These are phyloP conservation scores for Zaprionus lineosus DNA, from an alignment of 2,888 invertebrate genomes.

Conservation along the genomic window DNA sequence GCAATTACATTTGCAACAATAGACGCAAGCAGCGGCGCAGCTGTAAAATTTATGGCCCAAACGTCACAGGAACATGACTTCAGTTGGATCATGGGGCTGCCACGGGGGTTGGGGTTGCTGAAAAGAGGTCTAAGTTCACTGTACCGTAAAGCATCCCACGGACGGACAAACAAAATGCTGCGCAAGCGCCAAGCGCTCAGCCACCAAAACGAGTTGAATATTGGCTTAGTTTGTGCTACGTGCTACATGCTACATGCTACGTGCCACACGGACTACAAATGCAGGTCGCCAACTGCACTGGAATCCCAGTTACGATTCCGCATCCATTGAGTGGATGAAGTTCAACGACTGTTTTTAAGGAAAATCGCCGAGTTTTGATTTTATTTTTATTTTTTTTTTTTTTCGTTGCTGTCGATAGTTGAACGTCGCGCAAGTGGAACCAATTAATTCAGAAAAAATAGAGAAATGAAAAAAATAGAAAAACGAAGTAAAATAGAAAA, in stretches of 20 bases:
- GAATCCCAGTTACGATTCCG: too few relatives aligned
- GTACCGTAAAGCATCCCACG: slow-evolving; percentile 71
- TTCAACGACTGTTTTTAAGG: slow-evolving; percentile 53
- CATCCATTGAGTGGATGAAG: too few relatives aligned
- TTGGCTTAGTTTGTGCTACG: too few relatives aligned
- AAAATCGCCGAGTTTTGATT: slow-evolving; percentile 37
- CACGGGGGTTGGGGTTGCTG: background rate
- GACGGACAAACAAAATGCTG: slow-evolving; percentile 63
- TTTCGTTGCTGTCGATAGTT: slow-evolving; percentile 43
- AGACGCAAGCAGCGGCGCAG: slow-evolving; percentile 48
- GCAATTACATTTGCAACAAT: slow-evolving; percentile 74
- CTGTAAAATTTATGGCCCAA: slow-evolving; percentile 69
- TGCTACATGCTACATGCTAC: too few relatives aligned
- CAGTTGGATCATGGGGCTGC: slow-evolving; percentile 13
- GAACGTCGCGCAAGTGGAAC: slow-evolving; percentile 69
- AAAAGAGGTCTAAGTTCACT: slow-evolving; percentile 58
- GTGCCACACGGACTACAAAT: too few relatives aligned
- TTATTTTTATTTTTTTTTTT: slow-evolving; percentile 4
- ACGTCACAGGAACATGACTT: slow-evolving; percentile 73
- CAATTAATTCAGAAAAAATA: slow-evolving; percentile 57
- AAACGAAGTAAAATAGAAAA: slow-evolving; percentile 55
- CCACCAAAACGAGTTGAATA: slow-evolving; percentile 54
- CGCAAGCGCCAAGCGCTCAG: slow-evolving; percentile 69
- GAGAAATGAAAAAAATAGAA: slow-evolving; percentile 5
- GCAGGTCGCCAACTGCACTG: too few relatives aligned